phyloP scores from a whole-genome alignment of 2,113 vertebrate species.

The Leucopsar rothschildi region DNA sequence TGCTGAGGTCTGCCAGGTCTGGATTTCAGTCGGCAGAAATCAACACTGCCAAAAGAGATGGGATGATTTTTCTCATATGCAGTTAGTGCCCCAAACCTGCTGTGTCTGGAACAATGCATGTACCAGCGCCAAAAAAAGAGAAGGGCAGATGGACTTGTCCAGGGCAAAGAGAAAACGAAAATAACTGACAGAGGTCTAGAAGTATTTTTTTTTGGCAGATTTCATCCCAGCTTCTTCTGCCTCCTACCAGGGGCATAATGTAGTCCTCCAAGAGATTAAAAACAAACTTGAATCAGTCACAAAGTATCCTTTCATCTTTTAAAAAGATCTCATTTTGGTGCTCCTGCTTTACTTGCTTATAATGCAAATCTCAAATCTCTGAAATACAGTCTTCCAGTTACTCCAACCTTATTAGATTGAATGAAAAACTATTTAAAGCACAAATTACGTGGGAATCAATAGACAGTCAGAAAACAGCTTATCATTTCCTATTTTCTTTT shows the following conservation, averaged over 20 bases:
- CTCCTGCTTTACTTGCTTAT: neutral
- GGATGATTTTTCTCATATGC: neutral
- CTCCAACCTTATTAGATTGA: neutral
- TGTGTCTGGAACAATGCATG: neutral
- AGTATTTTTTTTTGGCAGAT: neutral
- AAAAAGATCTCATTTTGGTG: neutral
- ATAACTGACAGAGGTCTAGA: neutral
- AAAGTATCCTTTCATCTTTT: neutral
- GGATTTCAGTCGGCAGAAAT: neutral
- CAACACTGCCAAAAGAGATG: neutral
- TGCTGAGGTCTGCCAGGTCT: neutral
- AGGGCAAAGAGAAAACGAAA: neutral
- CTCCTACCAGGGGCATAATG: fast-evolving
- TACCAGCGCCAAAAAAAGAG: neutral
- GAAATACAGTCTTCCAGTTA: neutral
- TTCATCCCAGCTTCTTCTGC: neutral
- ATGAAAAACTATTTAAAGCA: neutral
- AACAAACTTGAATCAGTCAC: neutral
- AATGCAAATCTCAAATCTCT: neutral
- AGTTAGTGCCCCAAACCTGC: neutral
- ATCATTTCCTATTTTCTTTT: neutral
- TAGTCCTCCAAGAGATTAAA: neutral
- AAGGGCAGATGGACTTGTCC: fast-evolving
- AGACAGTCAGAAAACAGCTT: neutral
- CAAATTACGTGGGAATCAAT: neutral